These are phyloP conservation scores for Gnatocerus cornutus DNA, from an alignment of 2,888 invertebrate species.

Conservation along the genomic window DNA sequence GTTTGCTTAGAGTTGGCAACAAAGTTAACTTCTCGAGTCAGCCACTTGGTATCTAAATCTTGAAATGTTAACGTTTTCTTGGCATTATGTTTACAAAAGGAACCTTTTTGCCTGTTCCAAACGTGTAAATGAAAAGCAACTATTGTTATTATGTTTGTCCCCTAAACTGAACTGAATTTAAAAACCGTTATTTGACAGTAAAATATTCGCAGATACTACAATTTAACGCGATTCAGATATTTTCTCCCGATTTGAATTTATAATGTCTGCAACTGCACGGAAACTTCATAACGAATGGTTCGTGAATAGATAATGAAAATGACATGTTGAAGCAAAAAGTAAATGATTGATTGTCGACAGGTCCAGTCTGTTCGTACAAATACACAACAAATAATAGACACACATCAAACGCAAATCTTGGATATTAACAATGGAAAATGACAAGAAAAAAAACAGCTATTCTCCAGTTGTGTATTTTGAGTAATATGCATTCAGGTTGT, in stretches of 20 bases:
- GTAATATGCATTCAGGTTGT: not conserved
- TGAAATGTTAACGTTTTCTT: conserved; percentile 13
- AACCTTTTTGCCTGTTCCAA: not conserved
- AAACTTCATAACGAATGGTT: conserved; percentile 7
- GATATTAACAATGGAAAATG: not conserved
- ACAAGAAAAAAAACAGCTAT: not conserved
- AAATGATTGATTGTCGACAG: conserved; percentile 15
- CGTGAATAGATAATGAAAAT: conserved; percentile 24
- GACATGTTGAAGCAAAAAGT: conserved; percentile 10
- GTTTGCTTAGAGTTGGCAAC: conserved; percentile 34
- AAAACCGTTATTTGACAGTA: too few relatives aligned
- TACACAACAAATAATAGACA: conserved; percentile 1
- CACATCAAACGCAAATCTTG: conserved; percentile 2
- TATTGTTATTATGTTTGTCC: too few relatives aligned
- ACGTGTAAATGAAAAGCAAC: too few relatives aligned
- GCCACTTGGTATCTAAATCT: conserved; percentile 21
- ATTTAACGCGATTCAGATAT: not conserved
- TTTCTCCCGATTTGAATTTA: conserved; percentile 6
- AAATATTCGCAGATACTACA: not conserved
- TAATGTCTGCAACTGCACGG: conserved; percentile 1
- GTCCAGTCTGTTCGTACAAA: not conserved
- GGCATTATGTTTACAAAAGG: conserved; percentile 19
- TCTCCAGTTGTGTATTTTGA: conserved; percentile 2
- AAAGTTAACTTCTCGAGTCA: conserved; percentile 29
- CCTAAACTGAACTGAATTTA: too few relatives aligned